A percentile compares a stretch with the other conserved stretches of the same genome.
Conservation (phyloP, 2,797 vertebrate genomes). For the Vireo griseus region DNA sequence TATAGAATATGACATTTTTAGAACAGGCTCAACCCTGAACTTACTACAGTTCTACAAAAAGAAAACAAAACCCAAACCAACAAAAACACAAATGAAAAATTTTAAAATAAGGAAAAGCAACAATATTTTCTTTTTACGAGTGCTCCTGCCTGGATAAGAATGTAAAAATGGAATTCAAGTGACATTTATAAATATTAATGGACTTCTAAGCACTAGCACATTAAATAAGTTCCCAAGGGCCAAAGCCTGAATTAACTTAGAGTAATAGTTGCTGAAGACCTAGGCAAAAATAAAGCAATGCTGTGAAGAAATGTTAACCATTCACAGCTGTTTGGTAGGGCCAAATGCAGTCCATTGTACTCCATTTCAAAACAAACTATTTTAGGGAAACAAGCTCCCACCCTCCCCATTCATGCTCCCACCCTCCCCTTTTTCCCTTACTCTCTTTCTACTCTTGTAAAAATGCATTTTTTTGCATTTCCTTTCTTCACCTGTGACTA, state of each 20-base stretch:
- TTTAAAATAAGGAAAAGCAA: neutral
- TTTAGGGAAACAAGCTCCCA: neutral
- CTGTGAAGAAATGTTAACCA: neutral
- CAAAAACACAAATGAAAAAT: neutral
- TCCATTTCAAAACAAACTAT: neutral
- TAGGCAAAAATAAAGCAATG: neutral
- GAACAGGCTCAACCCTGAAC: conserved; percentile 1
- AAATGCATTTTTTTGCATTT: neutral
- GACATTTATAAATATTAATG: conserved; percentile 2
- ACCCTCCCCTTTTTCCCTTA: neutral
- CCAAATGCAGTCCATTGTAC: neutral
- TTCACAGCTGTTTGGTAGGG: neutral
- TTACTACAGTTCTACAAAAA: neutral
- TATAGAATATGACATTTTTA: conserved; percentile 37
- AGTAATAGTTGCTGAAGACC: neutral
- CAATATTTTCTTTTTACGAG: neutral
- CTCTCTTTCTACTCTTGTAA: neutral
- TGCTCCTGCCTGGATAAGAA: neutral
- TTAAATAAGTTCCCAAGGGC: neutral
- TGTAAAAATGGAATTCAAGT: conserved; percentile 13
- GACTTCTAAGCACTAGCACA: neutral
- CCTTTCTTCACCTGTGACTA: neutral
- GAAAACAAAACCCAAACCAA: neutral
- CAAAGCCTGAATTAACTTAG: neutral
- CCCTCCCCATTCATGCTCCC: neutral